phyloP scores from a whole-genome alignment of 2,888 invertebrate species.

The Platerodrilus igneus region DNA sequence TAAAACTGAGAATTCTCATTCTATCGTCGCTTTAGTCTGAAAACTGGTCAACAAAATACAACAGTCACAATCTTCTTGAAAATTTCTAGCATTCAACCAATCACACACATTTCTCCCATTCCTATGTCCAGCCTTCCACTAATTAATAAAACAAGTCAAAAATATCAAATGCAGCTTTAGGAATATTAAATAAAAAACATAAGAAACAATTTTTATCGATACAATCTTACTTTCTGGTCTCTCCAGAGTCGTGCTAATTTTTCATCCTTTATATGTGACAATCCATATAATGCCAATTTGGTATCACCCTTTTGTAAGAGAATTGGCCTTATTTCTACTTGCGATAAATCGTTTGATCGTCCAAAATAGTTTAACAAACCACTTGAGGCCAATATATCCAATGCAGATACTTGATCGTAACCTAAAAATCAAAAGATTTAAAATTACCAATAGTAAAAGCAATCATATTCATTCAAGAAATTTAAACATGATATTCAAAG shows the following conservation, averaged over 20 bases:
- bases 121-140: too few species aligned
- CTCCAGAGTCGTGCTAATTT: constrained; percentile 73
- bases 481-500: neutral
- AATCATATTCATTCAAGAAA: neutral
- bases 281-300: constrained; percentile 84
- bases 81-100: too few species aligned
- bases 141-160: too few species aligned
- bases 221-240: constrained; percentile 61
- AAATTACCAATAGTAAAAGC: neutral
- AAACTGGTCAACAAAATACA: too few species aligned
- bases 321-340: constrained; percentile 74
- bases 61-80: too few species aligned
- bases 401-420: constrained; percentile 65
- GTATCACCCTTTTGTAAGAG: constrained; percentile 78
- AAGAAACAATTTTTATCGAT: neutral
- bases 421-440: constrained; percentile 30
- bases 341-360: constrained; percentile 71
- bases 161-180: too few species aligned
- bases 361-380: constrained; percentile 97
- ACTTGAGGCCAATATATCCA: constrained; percentile 79
- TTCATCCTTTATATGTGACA: constrained; percentile 91
- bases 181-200: too few species aligned
- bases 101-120: too few species aligned
- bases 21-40: too few species aligned
- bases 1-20: too few species aligned